Conservation (phyloP, 2,797 vertebrate species). For the Betta splendens region DNA sequence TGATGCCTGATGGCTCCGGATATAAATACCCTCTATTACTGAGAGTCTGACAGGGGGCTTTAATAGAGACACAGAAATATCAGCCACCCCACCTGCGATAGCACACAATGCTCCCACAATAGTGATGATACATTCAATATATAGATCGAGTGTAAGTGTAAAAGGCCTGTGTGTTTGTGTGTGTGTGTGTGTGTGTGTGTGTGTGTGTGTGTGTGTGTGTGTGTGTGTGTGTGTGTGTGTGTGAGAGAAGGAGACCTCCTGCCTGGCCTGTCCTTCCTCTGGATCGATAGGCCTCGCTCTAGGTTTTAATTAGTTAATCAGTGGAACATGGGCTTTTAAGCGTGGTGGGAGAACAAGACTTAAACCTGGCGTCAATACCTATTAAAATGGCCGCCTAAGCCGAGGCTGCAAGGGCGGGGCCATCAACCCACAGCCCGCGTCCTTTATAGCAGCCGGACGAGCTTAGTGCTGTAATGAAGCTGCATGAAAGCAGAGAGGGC, state of each 20-base stretch:
- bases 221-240: slow-evolving; percentile 15
- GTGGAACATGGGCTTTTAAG: slow-evolving; percentile 80
- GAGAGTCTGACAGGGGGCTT: slow-evolving; percentile 37
- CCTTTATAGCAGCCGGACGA: slow-evolving; percentile 43
- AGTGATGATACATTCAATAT: slow-evolving; percentile 60
- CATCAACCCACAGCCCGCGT: slow-evolving; percentile 43
- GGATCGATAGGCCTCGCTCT: slow-evolving; percentile 73
- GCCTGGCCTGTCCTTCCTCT: slow-evolving; percentile 35
- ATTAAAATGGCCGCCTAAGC: slow-evolving; percentile 70
- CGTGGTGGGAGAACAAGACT: slow-evolving; percentile 61
- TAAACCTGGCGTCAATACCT: slow-evolving; percentile 74
- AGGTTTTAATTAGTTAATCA: slow-evolving; percentile 84
- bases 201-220: slow-evolving; percentile 17
- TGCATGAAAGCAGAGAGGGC: slow-evolving; percentile 5
- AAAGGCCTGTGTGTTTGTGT: slow-evolving; percentile 58
- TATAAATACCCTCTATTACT: slow-evolving; percentile 73
- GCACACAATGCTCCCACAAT: slow-evolving; percentile 56
- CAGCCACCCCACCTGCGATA: slow-evolving; percentile 41
- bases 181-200: slow-evolving; percentile 27
- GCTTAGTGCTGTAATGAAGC: slow-evolving; percentile 43
- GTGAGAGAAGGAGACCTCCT: slow-evolving; percentile 64
- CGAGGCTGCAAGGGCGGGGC: slow-evolving; percentile 31
- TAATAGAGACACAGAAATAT: slow-evolving; percentile 30
- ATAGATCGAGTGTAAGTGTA: slow-evolving; percentile 59
- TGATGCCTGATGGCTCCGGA: slow-evolving; percentile 58